Base-by-base conservation (phyloP, 1,140 invertebrate species). In the Venturia canescens region DNA sequence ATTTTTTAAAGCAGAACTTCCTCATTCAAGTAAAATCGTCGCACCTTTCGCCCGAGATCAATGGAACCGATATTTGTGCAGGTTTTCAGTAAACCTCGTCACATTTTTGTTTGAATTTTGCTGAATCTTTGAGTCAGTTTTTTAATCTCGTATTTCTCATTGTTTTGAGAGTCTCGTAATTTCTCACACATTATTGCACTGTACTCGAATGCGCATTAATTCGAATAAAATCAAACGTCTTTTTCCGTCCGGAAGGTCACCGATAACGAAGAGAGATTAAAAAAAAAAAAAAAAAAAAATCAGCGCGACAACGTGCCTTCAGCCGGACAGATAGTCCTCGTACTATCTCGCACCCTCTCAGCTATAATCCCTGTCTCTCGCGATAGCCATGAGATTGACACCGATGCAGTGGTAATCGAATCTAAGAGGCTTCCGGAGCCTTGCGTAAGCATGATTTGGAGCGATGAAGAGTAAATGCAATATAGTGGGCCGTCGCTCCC, bases 401-500 rank as follows among this genome's bases (percentile, higher is more conserved):
- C 26, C 60, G 60, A 23, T 63, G 60, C 26, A 27, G 23, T 13
- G 60, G 60, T 63, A 63, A 63, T 63, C 60, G 60, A 63, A 63
- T 63, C 60, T 63, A 63, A n/a, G 27, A 63, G 60, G 60, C 60
- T 63, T 63, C 60, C 60, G 60, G 60, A 13, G 60, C 60, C 60
- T 63, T 63, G 60, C 60, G 60, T 63, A 63, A 63, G 60, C 7
- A 63, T 23, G 60, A 63, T 63, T 63, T 63, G 1, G 27, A 23
- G 27, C 60, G 60, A 63, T 53, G 50, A n/a, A 27, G 0, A 63
- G 60, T 23, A n/a, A 26, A 15, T 21, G 60, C 60, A 63, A 23
- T 53, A 23, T 53, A 53, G 18, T 57, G n/a, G n/a, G 3, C 60
- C 23, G 15, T 63, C 60, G 13, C 6, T 63, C 50, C 60, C 27